phyloP scores from a whole-genome alignment of 2,113 vertebrate species.

The Tyto alba region DNA sequence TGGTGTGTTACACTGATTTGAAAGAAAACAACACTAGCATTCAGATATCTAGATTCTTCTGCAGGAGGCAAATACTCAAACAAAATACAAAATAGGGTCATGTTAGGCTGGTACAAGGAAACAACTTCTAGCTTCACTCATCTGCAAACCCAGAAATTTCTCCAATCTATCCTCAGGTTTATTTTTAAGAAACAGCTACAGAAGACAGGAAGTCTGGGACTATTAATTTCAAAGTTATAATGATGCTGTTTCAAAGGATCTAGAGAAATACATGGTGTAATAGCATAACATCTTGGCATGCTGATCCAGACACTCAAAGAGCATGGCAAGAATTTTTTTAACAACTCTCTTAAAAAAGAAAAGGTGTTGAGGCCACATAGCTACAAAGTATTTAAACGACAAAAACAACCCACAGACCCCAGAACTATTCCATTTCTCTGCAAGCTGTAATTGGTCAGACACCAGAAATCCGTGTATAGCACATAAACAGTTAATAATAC shows the following conservation, averaged over 20 bases:
- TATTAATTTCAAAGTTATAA: background rate
- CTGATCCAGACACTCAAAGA: background rate
- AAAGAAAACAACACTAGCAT: background rate
- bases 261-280: background rate
- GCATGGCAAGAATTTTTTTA: background rate
- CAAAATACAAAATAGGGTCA: background rate
- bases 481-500: conserved; percentile 51
- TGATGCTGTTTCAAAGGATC: background rate
- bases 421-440: background rate
- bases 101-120: background rate
- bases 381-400: background rate
- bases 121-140: background rate
- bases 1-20: background rate
- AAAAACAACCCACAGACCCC: background rate
- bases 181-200: background rate
- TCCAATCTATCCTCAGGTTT: background rate
- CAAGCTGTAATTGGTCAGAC: conserved; percentile 1
- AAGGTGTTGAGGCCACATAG: background rate
- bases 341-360: background rate
- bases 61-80: background rate
- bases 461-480: background rate
- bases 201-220: background rate
- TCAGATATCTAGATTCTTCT: background rate
- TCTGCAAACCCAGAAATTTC: background rate
- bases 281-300: background rate